Percentiles rank a stretch among this genome's conserved stretches.
These are phyloP conservation scores for Seira musarum DNA, from an alignment of 2,888 invertebrate species.

Conservation along the genomic window DNA sequence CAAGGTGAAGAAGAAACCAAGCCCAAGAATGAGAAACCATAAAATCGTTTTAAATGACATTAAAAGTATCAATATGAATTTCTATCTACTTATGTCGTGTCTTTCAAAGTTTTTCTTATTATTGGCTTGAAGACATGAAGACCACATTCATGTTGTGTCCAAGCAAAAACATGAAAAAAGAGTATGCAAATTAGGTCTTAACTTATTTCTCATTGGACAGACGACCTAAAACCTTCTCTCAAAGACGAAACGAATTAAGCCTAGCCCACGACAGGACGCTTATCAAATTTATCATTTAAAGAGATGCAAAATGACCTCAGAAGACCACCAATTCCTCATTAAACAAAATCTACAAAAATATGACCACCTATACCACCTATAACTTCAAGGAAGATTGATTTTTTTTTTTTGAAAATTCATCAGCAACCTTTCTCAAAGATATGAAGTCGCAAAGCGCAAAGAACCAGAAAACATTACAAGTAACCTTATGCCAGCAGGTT, in stretches of 20 bases:
- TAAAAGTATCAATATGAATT: not conserved
- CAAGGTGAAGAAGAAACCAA: constrained; percentile 41
- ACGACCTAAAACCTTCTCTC: not conserved
- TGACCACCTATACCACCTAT: not conserved
- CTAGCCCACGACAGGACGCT: not conserved
- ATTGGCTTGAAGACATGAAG: no score
- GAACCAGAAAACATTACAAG: not conserved
- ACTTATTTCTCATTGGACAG: not conserved
- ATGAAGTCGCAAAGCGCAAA: not conserved
- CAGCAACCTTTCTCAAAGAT: no score
- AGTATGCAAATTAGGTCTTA: not conserved
- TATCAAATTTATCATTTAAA: not conserved
- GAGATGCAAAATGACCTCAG: not conserved
- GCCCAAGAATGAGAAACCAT: constrained; percentile 40
- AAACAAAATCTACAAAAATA: no score
- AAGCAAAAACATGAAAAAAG: not conserved
- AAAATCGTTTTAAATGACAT: constrained; percentile 20
- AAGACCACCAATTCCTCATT: no score
- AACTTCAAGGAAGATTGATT: not conserved
- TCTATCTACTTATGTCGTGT: not conserved
- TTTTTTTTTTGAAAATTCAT: no score
- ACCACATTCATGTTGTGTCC: no score
- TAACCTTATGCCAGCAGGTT: not conserved
- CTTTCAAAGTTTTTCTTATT: not conserved
- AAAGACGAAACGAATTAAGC: not conserved